Conservation (phyloP, 2,888 invertebrate genomes). For the Cataglyphis cursor region DNA sequence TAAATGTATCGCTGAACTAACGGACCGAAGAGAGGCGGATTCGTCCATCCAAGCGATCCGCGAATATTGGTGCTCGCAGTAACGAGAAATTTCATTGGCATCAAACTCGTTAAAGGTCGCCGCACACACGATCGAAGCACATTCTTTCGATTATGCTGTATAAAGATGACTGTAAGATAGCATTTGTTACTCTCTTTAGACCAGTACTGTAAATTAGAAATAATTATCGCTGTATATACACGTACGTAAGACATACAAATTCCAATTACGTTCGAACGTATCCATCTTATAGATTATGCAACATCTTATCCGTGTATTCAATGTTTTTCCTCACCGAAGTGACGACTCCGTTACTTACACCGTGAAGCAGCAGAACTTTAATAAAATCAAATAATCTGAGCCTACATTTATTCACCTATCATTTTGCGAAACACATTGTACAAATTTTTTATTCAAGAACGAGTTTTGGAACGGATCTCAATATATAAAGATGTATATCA, state of each 20-base stretch:
- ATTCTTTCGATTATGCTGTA: constrained; percentile 67
- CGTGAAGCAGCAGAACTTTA: constrained; percentile 49
- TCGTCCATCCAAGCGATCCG: constrained; percentile 35
- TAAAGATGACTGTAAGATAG: constrained; percentile 83
- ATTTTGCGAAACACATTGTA: constrained; percentile 57
- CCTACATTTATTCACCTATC: constrained; percentile 78
- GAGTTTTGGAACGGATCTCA: constrained; percentile 57
- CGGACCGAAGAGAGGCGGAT: constrained; percentile 37
- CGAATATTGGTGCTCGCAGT: constrained; percentile 50
- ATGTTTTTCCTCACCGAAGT: constrained; percentile 74
- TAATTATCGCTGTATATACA: constrained; percentile 79
- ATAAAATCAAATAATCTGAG: constrained; percentile 69
- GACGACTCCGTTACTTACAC: constrained; percentile 47
- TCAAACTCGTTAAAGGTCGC: constrained; percentile 44
- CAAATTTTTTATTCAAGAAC: constrained; percentile 12
- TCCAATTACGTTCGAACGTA: constrained; percentile 77
- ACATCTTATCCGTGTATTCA: constrained; percentile 76
- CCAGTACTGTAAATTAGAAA: constrained; percentile 83
- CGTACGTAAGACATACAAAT: constrained; percentile 70
- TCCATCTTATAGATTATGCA: constrained; percentile 72
- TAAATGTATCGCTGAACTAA: constrained; percentile 48
- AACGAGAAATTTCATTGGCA: constrained; percentile 45
- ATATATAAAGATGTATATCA: background rate
- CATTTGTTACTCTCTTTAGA: constrained; percentile 85
- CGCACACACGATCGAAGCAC: constrained; percentile 57